Percentiles rank a stretch among this genome's conserved stretches.
phyloP scores from a whole-genome alignment of 2,113 vertebrate genomes.

The Myotis yumanensis region DNA sequence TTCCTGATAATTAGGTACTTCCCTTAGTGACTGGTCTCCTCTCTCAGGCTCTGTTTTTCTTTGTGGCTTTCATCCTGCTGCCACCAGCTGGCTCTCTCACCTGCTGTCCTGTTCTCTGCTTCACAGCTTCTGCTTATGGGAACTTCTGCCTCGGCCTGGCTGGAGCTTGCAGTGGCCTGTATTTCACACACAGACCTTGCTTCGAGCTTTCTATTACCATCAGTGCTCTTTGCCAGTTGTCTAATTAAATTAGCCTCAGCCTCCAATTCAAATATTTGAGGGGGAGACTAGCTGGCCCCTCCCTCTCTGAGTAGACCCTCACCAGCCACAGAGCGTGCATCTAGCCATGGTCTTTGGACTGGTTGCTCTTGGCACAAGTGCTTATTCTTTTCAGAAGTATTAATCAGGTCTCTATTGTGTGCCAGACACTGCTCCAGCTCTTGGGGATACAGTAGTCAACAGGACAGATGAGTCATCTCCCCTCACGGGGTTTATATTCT shows the following conservation, averaged over 20 bases:
- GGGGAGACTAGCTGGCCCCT: neutral
- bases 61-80: too few relatives aligned
- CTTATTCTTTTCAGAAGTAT: neutral
- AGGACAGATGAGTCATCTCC: neutral
- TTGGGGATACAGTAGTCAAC: neutral
- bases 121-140: neutral
- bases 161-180: neutral
- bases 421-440: neutral
- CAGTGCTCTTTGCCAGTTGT: neutral
- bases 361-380: neutral
- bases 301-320: neutral
- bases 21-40: neutral
- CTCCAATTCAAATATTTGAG: neutral
- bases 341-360: neutral
- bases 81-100: neutral
- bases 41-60: neutral
- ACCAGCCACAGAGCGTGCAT: too few relatives aligned
- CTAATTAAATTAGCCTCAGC: neutral
- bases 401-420: neutral
- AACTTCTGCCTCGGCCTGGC: neutral
- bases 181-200: neutral
- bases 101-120: neutral
- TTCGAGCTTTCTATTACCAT: neutral
- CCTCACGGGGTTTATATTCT: neutral
- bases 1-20: neutral